phyloP scores from a whole-genome alignment of 2,113 vertebrate species.

The Nothocercus nigrocapillus region DNA sequence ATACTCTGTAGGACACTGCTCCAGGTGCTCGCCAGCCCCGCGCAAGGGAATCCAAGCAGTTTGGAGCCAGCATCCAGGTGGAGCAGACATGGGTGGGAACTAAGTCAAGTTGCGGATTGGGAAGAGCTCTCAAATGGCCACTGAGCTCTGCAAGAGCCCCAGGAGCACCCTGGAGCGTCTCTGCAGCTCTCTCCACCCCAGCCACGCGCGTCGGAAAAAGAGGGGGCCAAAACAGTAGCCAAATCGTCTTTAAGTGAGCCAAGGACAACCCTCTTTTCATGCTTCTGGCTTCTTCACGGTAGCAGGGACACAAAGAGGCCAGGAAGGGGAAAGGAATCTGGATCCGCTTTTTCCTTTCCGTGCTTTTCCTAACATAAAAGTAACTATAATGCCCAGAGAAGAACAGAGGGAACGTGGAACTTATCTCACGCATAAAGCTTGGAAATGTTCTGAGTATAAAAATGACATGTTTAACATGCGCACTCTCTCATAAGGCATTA shows the following conservation, averaged over 20 bases:
- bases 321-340: background rate
- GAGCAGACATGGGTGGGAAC: background rate
- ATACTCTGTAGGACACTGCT: background rate
- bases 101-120: background rate
- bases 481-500: background rate
- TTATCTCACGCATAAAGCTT: background rate
- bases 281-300: background rate
- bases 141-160: background rate
- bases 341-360: background rate
- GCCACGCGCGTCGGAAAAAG: background rate
- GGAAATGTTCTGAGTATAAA: background rate
- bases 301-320: background rate
- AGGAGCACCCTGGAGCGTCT: background rate
- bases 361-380: background rate
- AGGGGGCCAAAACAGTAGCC: background rate
- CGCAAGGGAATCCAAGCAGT: background rate
- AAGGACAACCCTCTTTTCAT: background rate
- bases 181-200: background rate
- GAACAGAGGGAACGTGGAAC: background rate
- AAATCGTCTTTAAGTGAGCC: background rate
- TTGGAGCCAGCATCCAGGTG: background rate
- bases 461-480: background rate
- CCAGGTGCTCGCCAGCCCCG: background rate
- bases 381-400: background rate
- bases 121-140: background rate